Evolutionary conservation across 2,888 invertebrate species (phyloP).

Genomic region (Nephrocerus scutellatus): DNA sequence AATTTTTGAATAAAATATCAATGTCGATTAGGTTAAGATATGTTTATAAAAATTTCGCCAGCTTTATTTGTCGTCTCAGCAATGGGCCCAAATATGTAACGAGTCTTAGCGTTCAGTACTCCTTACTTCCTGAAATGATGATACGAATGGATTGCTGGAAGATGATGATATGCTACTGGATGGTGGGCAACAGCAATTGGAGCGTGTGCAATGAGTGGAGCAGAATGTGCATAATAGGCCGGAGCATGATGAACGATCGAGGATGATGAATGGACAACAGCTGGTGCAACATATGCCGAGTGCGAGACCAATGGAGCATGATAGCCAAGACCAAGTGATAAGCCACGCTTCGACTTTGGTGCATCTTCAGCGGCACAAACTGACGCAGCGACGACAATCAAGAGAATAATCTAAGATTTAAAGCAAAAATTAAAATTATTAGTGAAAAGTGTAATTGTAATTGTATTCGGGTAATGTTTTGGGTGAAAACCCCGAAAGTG

Average conservation of each 20-base stretch:
- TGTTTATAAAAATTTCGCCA: too few species aligned
- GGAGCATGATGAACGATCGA: conserved; percentile 27
- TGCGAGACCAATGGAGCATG: conserved; percentile 36
- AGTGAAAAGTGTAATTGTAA: not conserved
- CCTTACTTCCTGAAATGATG: conserved; percentile 30
- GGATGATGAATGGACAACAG: conserved; percentile 32
- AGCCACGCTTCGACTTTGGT: conserved; percentile 37
- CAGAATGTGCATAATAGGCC: conserved; percentile 30
- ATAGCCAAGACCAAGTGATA: conserved; percentile 36
- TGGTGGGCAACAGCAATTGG: conserved; percentile 24
- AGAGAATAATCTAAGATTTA: conserved; percentile 2
- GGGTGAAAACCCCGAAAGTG: too few species aligned
- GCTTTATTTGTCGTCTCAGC: too few species aligned
- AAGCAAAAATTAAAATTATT: not conserved
- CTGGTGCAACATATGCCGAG: conserved; percentile 34
- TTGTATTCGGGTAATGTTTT: too few species aligned
- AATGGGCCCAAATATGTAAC: too few species aligned
- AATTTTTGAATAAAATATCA: too few species aligned
- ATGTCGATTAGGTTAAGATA: too few species aligned
- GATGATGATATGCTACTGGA: conserved; percentile 31
- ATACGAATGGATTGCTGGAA: conserved; percentile 33
- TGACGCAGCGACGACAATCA: conserved; percentile 31
- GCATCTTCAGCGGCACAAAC: conserved; percentile 22
- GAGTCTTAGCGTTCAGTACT: too few species aligned
- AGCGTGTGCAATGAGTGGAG: conserved; percentile 27